Percentiles rank a stretch among this genome's conserved stretches.
Evolutionary conservation across 2,797 vertebrate genomes (phyloP).

Genomic region (Gymnocypris eckloni): DNA sequence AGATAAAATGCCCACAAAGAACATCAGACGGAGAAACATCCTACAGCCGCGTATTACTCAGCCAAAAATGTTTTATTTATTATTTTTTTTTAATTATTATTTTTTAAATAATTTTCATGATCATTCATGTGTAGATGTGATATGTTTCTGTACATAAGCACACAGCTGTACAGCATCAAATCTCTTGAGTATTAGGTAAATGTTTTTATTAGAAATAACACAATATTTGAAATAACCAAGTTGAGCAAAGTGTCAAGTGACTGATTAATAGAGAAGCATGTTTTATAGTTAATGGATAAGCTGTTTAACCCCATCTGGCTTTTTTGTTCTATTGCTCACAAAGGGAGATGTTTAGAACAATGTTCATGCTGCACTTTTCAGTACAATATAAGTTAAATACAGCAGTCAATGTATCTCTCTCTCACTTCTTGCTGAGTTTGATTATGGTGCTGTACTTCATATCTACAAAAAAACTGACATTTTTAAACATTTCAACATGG

Average conservation of each 20-base stretch:
- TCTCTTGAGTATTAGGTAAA: neutral
- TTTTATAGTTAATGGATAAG: neutral
- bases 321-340: neutral
- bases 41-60: too few species aligned
- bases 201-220: neutral
- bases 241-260: neutral
- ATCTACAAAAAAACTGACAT: too few species aligned
- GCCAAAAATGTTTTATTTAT: too few species aligned
- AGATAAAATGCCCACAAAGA: too few species aligned
- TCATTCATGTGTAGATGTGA: neutral
- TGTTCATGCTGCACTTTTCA: neutral
- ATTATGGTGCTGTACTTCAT: too few species aligned
- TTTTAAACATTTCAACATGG: neutral
- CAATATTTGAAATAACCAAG: neutral
- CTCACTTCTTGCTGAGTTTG: neutral
- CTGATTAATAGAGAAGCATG: neutral
- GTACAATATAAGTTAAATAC: neutral
- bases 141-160: constrained; percentile 5
- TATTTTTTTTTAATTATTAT: too few species aligned
- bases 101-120: neutral
- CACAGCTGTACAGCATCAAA: neutral
- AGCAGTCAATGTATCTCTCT: neutral
- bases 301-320: neutral
- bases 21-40: too few species aligned
- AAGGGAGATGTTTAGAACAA: neutral